These are phyloP conservation scores for Microcebus lehilahytsara DNA, from an alignment of 2,113 vertebrate species.

Conservation along the genomic window DNA sequence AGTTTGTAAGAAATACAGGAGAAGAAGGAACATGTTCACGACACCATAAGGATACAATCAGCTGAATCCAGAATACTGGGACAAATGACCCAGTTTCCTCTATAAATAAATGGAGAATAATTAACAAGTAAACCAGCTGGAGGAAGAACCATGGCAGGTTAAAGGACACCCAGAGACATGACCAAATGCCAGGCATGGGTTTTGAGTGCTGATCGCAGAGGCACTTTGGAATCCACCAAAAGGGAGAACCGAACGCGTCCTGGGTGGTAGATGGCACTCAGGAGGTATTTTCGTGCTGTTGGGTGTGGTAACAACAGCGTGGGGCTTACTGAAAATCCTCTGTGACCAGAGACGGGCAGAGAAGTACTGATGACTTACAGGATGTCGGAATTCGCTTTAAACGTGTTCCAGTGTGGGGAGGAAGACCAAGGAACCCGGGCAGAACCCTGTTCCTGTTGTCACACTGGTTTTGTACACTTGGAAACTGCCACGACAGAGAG, in stretches of 20 bases:
- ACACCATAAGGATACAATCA: not conserved
- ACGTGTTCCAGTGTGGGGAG: not conserved
- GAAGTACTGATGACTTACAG: not conserved
- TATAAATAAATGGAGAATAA: not conserved
- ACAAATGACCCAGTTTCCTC: not conserved
- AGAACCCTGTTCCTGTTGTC: not conserved
- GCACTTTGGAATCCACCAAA: not conserved
- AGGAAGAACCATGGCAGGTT: not conserved
- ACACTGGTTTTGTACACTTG: not conserved
- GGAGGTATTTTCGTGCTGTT: not conserved
- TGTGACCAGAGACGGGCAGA: not conserved
- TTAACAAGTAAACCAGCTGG: not conserved
- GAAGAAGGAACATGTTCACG: not conserved
- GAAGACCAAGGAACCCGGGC: not conserved
- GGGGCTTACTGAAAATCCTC: not conserved
- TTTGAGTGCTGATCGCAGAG: not conserved
- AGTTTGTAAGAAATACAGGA: not conserved
- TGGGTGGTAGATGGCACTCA: not conserved
- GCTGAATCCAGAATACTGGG: not conserved
- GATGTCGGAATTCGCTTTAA: not conserved
- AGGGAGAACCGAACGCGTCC: not conserved
- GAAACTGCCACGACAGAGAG: not conserved
- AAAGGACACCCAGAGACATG: not conserved
- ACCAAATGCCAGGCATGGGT: not conserved
- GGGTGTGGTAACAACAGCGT: not conserved